Evolutionary conservation across 2,888 invertebrate species (phyloP), one percentile per base, ranked within the genome.

Genomic region (Ormyrus nitidulus): DNA sequence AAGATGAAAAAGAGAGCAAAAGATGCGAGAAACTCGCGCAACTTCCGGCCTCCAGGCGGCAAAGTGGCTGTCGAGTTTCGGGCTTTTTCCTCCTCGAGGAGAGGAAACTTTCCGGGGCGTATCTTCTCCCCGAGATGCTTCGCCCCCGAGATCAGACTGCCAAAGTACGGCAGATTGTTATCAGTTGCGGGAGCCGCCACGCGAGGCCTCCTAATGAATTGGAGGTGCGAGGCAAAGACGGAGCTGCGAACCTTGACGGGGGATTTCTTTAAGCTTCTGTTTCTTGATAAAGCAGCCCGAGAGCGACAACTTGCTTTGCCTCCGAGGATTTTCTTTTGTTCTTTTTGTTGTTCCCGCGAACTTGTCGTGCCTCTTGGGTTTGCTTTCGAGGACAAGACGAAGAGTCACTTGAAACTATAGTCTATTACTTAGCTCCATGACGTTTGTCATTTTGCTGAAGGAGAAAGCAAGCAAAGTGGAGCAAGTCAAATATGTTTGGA

Each of bases 91-190:
- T n/a, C 62, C 19, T 48, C 56, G 46, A n/a, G 51, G 2, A 7
- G 44, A 44, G 34, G 54, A 54, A 76, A 76, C 68, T 68, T 61
- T 44, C 44, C 44, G 59, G 59, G 56, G 66, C 51, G 51, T 68
- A 75, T 75, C 66, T 51, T 68, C 66, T 44, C 59, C 51, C 59
- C 66, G 59, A 75, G 49, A 19, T 51, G 51, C 66, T 51, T 7
- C 46, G 46, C 13, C 6, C 44, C 53, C n/a, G 11, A 34, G 34
- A 34, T 53, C 44, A 46, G 46, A n/a, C 54, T 62, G 10, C 7
- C 44, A 53, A 49, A 51, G 66, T 7, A 11, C 54, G 5, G 51
- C 34, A 75, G 44, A 61, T 61, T 51, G 46, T 19, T 7, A 6
- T 34, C 34, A 34, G 34, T 5, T 11, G 53, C 6, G 13, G 51